Base-by-base conservation (phyloP, 64 coral and sea anemone species). In the Acropora yongei region DNA sequence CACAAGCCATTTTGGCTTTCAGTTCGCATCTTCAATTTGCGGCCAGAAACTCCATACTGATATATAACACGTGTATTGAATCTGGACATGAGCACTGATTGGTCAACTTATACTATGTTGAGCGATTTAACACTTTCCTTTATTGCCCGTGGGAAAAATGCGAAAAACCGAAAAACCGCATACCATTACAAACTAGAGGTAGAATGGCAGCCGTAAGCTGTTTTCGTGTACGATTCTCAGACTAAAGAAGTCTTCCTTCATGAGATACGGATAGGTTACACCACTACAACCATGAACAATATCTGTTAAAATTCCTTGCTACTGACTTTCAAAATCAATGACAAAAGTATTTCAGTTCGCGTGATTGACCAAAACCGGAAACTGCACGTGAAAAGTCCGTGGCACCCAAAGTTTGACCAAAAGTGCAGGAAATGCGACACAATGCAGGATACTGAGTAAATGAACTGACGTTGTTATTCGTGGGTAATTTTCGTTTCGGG, bases 141-240 rank as follows among this genome's bases (percentile, higher is more conserved):
- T 66, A 66, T 66, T 66, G 8, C 61, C 61, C 61, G 9, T 66
- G 61, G 61, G 1, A 66, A 66, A 66, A 66, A 66, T 66, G 61
- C 6, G 61, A 66, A 66, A 66, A 66, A 66, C 61, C 61, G 14
- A 66, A 66, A 66, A 66, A 66, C 61, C 61, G 61, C 3, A 66
- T 66, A 10, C 61, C 61, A 8, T 66, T 66, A 66, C 61, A 66
- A 66, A 66, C 61, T 66, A 66, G 61, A 66, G 61, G 14, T 66
- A 66, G 61, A 66, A 66, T 66, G 61, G 3, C 61, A 66, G 61
- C 61, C 14, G 61, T 17, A 66, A 66, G 61, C 61, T 66, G 61
- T 66, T 66, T 66, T 66, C 61, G 61, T 66, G 61, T 66, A 66
- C 61, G 61, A 66, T 66, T 66, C 61, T 66, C 61, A 66, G 61